Base-by-base conservation (phyloP, 2,113 vertebrate genomes). In the Petrocephalus microphthalmus region DNA sequence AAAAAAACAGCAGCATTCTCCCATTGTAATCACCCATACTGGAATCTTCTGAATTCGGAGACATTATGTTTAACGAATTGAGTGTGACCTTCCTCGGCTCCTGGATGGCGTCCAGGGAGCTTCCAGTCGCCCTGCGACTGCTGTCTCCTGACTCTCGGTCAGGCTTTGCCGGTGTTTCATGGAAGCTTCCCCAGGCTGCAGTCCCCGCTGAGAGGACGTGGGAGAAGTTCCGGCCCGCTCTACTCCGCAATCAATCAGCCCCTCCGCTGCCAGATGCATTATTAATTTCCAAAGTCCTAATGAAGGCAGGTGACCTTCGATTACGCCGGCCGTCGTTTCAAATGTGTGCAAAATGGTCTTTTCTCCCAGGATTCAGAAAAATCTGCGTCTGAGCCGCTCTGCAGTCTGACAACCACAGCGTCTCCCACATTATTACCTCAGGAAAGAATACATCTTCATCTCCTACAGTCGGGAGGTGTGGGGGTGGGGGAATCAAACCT, bases 181-280 rank as follows among this genome's bases (percentile, higher is more conserved):
- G 88, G 92, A 92, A 49, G 87, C 64, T 89, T 88, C 90, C 89
- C 85, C 78, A 17, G 67, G 90, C 91, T 87, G 29, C 3, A 90
- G 85, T 91, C 91, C 92, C 89, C 89, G 90, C 67, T 92, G 88
- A 90, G 89, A 90, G 91, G 89, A 89, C 57, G 90, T 92, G 92
- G 93, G 90, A 95, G 92, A 81, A 91, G 90, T 92, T 95, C 93
- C 91, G 82, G 90, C 93, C 91, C 83, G 90, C 87, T 89, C 78
- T 88, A 89, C 87, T 89, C 45, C 89, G 89, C 92, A 95, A 95
- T 96, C 94, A 95, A 92, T 96, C 96, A 96, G 88, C 89, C 45
- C 57, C 90, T 90, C 87, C 51, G 78, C 88, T 88, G 42, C 89
- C 89, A 89, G 89, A 92, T 93, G 91, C 92, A 94, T 94, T 94